Percentiles rank a stretch among this genome's conserved stretches.
Evolutionary conservation across 2,113 vertebrate species (phyloP).

Genomic region (Leptobrachium leishanense): DNA sequence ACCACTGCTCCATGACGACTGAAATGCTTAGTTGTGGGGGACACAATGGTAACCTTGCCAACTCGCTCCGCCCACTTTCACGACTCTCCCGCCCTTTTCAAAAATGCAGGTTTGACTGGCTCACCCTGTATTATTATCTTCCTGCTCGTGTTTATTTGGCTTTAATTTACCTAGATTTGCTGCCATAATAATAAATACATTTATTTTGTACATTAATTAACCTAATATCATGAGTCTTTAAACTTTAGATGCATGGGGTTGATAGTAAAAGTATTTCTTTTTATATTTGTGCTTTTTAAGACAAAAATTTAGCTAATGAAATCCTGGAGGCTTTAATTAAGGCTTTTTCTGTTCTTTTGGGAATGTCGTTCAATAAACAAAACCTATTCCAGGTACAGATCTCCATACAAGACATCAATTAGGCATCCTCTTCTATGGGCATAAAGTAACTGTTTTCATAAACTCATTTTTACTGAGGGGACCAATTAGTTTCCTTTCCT

Average conservation of each 20-base stretch:
- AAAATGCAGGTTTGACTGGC: too few relatives aligned
- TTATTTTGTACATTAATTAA: slow-evolving; percentile 19
- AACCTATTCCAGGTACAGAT: slow-evolving; percentile 30
- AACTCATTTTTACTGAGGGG: slow-evolving; percentile 23
- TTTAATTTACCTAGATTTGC: too few relatives aligned
- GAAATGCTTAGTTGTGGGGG: too few relatives aligned
- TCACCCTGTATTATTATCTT: too few relatives aligned
- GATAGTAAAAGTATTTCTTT: too few relatives aligned
- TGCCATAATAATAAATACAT: not conserved
- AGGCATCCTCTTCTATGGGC: not conserved
- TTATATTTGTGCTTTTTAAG: not conserved
- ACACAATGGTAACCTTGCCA: too few relatives aligned
- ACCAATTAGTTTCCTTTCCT: slow-evolving; percentile 32
- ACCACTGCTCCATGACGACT: too few relatives aligned
- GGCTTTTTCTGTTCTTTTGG: slow-evolving; percentile 11
- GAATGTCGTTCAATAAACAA: slow-evolving; percentile 17
- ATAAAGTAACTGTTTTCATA: slow-evolving; percentile 1
- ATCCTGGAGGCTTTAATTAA: slow-evolving; percentile 36
- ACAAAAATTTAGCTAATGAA: slow-evolving; percentile 23
- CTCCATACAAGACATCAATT: slow-evolving; percentile 26
- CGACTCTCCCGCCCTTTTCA: too few relatives aligned
- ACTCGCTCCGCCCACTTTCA: too few relatives aligned
- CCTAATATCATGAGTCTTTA: slow-evolving; percentile 10
- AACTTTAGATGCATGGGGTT: not conserved
- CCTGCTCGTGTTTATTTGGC: too few relatives aligned